Percentiles rank a stretch among this genome's conserved stretches.
phyloP scores from a whole-genome alignment of 2,888 invertebrate genomes.

The Melinopterus prodromus region DNA sequence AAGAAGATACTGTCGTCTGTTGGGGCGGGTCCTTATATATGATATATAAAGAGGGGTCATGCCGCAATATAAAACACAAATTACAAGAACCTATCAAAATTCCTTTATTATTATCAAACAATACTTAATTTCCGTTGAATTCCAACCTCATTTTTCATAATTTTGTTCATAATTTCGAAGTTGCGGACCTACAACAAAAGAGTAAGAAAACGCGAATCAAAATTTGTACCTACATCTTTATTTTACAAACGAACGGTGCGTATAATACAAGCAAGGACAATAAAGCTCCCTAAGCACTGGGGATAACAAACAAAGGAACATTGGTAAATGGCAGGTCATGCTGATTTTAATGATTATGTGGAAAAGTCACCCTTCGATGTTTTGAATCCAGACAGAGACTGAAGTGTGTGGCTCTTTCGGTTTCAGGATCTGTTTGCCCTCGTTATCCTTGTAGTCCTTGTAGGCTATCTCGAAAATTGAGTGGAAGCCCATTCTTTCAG shows the following conservation, averaged over 20 bases:
- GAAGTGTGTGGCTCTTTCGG: constrained; percentile 64
- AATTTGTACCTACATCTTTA: not conserved
- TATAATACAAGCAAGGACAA: not conserved
- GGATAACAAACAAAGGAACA: not conserved
- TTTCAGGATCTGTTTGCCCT: constrained; percentile 68
- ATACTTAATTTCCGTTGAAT: not conserved
- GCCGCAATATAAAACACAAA: no score
- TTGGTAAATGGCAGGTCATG: not conserved
- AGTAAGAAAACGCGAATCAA: not conserved
- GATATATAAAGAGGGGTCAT: no score
- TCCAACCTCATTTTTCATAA: no score
- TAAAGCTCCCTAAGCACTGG: constrained; percentile 5
- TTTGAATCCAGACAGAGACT: constrained; percentile 51
- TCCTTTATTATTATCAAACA: not conserved
- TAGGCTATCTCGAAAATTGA: constrained; percentile 72
- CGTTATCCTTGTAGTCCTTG: constrained; percentile 67
- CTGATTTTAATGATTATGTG: not conserved
- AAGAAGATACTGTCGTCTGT: no score
- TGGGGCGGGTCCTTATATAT: no score
- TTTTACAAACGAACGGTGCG: not conserved
- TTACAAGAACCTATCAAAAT: not conserved
- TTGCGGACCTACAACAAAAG: constrained; percentile 5
- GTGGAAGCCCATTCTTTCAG: constrained; percentile 75
- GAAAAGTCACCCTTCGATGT: constrained; percentile 33
- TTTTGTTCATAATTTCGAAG: not conserved